Conservation (phyloP, 30 jellyfish, hydroid and myxozoan species). For the Turritopsis dohrnii region DNA sequence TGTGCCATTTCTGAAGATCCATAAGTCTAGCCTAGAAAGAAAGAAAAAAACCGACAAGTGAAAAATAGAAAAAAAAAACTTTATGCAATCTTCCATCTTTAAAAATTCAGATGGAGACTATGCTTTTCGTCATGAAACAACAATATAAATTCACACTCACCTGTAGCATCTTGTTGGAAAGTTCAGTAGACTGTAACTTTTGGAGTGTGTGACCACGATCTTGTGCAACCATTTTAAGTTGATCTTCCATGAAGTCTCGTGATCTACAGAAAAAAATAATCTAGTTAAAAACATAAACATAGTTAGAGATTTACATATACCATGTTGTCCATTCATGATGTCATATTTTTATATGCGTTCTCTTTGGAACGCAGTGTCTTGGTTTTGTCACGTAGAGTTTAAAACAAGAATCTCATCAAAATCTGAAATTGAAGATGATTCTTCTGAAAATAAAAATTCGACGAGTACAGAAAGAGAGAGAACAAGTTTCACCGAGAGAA, state of each 20-base stretch:
- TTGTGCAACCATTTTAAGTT: slow-evolving; percentile 13
- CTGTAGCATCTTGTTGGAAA: slow-evolving; percentile 18
- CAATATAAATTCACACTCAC: background rate
- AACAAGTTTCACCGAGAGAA: no score
- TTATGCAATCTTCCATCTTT: no score
- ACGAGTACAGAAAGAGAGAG: no score
- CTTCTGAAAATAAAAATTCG: no score
- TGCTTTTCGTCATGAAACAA: background rate
- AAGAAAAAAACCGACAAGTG: background rate
- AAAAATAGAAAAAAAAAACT: no score
- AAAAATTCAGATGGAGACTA: background rate
- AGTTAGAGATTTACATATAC: no score
- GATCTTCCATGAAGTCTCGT: slow-evolving; percentile 21
- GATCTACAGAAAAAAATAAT: slow-evolving; percentile 14
- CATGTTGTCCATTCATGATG: background rate
- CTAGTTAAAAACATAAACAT: no score
- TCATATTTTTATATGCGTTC: background rate
- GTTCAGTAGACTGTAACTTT: slow-evolving; percentile 16
- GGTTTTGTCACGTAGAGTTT: no score
- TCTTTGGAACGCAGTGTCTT: background rate
- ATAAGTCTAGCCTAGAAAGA: slow-evolving; percentile 29
- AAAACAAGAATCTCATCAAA: no score
- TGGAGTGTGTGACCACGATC: slow-evolving; percentile 36
- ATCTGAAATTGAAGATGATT: no score
- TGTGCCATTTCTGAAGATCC: slow-evolving; percentile 74